These are phyloP conservation scores for Drosophila setosimentum DNA, from an alignment of 2,888 invertebrate species.

Conservation along the genomic window DNA sequence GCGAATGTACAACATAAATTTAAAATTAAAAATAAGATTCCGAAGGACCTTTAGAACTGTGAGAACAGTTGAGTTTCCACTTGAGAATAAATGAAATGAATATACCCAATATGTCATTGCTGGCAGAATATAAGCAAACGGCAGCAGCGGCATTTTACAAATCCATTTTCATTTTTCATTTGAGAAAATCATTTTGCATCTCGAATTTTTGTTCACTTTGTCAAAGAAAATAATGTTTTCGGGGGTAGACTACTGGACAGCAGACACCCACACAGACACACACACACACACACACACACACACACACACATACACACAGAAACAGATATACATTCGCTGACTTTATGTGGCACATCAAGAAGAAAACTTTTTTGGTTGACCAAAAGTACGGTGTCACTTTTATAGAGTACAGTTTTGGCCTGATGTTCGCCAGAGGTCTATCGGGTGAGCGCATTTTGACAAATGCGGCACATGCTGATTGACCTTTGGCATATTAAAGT, in stretches of 20 bases:
- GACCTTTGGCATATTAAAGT: conserved; percentile 48
- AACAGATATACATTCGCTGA: not conserved
- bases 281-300: not conserved
- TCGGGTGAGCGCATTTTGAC: conserved; percentile 24
- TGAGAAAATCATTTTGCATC: conserved; percentile 61
- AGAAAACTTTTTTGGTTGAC: conserved; percentile 69
- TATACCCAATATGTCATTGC: not conserved
- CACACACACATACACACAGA: not conserved
- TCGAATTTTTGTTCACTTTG: conserved; percentile 60
- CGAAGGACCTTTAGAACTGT: too few relatives aligned
- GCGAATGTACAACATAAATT: too few relatives aligned
- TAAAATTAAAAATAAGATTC: too few relatives aligned
- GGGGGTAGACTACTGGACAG: conserved; percentile 4
- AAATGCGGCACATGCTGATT: conserved; percentile 35
- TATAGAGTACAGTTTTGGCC: conserved; percentile 52
- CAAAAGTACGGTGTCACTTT: conserved; percentile 49
- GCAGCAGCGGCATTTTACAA: conserved; percentile 26
- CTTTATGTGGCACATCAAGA: conserved; percentile 46
- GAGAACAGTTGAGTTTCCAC: not conserved
- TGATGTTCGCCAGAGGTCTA: conserved; percentile 11
- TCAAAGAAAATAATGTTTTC: conserved; percentile 50
- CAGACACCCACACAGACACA: not conserved
- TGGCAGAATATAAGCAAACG: conserved; percentile 4
- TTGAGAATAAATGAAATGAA: not conserved
- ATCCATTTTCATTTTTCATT: conserved; percentile 64